These are phyloP conservation scores for Pyrocoelia pectoralis DNA, from an alignment of 2,888 invertebrate genomes.

Conservation along the genomic window DNA sequence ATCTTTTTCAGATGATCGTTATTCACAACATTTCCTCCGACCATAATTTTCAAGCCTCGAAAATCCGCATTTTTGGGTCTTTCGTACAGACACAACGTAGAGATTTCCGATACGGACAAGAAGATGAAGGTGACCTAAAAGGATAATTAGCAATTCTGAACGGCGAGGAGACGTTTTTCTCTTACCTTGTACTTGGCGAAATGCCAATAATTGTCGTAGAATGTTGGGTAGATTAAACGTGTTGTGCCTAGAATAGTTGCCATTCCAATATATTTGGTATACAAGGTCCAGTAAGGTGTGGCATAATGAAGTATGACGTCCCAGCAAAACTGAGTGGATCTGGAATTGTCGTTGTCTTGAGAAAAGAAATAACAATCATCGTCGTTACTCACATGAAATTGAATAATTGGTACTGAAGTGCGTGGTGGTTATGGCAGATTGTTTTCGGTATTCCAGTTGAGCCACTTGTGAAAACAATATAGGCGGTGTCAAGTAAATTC, in stretches of 20 bases:
- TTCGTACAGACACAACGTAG: not conserved
- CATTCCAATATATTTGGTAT: not conserved
- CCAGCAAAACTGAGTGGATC: not conserved
- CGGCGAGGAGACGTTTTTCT: not conserved
- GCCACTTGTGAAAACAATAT: slow-evolving; percentile 45
- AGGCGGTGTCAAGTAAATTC: slow-evolving; percentile 32
- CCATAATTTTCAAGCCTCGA: not conserved
- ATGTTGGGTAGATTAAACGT: not conserved
- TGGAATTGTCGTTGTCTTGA: not conserved
- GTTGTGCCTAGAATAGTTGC: not conserved
- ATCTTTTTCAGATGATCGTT: not conserved
- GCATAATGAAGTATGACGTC: not conserved
- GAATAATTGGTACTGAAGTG: not conserved
- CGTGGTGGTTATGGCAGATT: slow-evolving; percentile 40
- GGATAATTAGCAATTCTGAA: not conserved
- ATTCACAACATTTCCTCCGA: not conserved
- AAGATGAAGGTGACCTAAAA: not conserved
- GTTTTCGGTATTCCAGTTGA: slow-evolving; percentile 44
- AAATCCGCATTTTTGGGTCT: not conserved
- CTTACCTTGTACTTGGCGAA: slow-evolving; percentile 1
- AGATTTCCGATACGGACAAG: not conserved
- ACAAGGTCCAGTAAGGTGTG: not conserved
- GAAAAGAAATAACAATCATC: too few species aligned
- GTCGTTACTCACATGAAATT: not conserved
- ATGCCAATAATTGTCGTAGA: not conserved